Conservation (phyloP, 2,113 vertebrate species). For the Nesoenas mayeri region DNA sequence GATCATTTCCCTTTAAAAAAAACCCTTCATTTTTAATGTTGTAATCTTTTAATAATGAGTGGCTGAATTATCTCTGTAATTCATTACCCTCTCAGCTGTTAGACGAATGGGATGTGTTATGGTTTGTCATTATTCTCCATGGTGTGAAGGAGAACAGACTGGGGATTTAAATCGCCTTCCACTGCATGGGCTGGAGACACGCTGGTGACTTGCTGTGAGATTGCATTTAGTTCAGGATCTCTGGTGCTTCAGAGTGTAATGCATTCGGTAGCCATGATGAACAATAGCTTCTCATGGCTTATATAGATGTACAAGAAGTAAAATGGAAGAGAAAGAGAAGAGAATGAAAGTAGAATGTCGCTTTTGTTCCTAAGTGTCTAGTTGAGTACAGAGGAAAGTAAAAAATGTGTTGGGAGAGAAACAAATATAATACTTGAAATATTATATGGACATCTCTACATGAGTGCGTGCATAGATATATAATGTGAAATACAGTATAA, state of each 20-base stretch:
- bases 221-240: slow-evolving; percentile 54
- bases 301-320: background rate
- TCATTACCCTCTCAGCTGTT: slow-evolving; percentile 61
- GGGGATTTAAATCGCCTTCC: slow-evolving; percentile 61
- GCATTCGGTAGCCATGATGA: slow-evolving; percentile 13
- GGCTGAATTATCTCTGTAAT: slow-evolving; percentile 66
- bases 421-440: slow-evolving; percentile 46
- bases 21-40: slow-evolving; percentile 51
- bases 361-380: background rate
- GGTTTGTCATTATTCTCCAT: slow-evolving; percentile 66
- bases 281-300: slow-evolving; percentile 34
- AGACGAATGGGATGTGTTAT: slow-evolving; percentile 64
- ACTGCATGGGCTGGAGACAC: slow-evolving; percentile 23
- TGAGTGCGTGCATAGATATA: background rate
- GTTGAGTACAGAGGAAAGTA: slow-evolving; percentile 5
- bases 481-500: slow-evolving; percentile 52
- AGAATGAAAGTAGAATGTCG: slow-evolving; percentile 1
- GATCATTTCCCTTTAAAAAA: slow-evolving; percentile 24
- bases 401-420: background rate
- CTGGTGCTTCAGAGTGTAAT: slow-evolving; percentile 32
- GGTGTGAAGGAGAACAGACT: slow-evolving; percentile 42
- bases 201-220: slow-evolving; percentile 57
- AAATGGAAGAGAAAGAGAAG: slow-evolving; percentile 29
- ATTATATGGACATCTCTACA: background rate
- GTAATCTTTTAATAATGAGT: slow-evolving; percentile 65